A percentile compares a stretch with the other conserved stretches of the same genome.
Conservation (phyloP, 2,888 invertebrate genomes). For the Cheilosia variabilis region DNA sequence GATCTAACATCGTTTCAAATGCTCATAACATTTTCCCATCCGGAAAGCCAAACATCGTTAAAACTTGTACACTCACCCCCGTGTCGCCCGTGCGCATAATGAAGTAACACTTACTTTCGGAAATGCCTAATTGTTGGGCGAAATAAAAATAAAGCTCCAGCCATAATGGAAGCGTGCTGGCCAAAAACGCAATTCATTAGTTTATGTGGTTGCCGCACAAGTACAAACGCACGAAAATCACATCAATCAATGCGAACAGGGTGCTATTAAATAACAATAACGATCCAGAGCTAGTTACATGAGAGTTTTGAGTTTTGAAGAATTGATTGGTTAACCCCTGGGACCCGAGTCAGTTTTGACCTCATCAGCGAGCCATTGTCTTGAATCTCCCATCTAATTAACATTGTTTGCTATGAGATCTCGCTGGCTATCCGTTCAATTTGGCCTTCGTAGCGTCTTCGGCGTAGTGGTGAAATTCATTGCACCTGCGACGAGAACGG, state of each 20-base stretch:
- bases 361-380: conserved; percentile 23
- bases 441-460: too few species aligned
- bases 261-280: conserved; percentile 43
- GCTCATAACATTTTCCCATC: too few species aligned
- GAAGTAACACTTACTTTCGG: conserved; percentile 9
- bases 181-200: conserved; percentile 10
- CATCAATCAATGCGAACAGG: conserved; percentile 32
- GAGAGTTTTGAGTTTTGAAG: conserved; percentile 10
- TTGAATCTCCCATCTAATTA: neutral
- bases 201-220: neutral
- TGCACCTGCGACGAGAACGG: conserved; percentile 14
- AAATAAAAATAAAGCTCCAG: neutral
- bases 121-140: conserved; percentile 12
- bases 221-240: neutral
- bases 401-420: neutral
- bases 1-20: too few species aligned
- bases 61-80: neutral
- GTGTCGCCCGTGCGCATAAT: neutral
- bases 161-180: neutral
- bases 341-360: conserved; percentile 2
- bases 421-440: neutral
- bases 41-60: too few species aligned
- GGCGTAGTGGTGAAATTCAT: neutral
- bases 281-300: neutral
- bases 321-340: conserved; percentile 13